Evolutionary conservation across 1,140 invertebrate genomes (phyloP).

Genomic region (Drosophila murphyi): DNA sequence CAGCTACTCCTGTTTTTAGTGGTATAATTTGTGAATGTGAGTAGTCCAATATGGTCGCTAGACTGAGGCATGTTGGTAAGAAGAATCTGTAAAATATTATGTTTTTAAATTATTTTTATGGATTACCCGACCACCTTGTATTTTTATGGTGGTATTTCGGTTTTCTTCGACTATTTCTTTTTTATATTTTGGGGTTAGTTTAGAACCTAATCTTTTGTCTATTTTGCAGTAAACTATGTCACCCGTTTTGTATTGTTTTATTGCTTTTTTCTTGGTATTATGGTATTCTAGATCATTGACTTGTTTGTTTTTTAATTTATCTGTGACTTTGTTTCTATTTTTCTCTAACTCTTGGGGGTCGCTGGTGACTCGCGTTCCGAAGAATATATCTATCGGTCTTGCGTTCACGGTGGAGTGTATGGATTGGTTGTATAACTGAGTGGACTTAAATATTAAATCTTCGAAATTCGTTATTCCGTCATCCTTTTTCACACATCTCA

Average conservation of each 20-base stretch:
- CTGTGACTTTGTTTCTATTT: background rate
- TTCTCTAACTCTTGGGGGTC: too few species aligned
- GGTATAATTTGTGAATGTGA: background rate
- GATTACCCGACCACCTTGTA: background rate
- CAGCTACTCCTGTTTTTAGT: too few species aligned
- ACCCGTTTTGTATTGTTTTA: background rate
- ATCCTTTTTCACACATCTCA: too few species aligned
- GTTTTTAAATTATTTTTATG: constrained; percentile 17
- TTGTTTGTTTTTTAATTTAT: background rate
- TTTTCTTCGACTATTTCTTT: constrained; percentile 25
- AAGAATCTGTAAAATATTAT: background rate
- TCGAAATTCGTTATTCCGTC: too few species aligned
- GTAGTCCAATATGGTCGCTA: background rate
- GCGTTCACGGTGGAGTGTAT: too few species aligned
- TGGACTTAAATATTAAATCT: too few species aligned
- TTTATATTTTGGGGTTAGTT: constrained; percentile 18
- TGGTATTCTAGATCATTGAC: background rate
- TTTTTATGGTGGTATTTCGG: background rate
- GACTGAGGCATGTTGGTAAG: too few species aligned
- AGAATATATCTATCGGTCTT: too few species aligned
- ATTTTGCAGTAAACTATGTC: too few species aligned
- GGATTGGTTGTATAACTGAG: too few species aligned
- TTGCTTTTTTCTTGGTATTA: background rate
- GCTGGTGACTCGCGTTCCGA: too few species aligned
- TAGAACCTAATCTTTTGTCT: too few species aligned